Base-by-base conservation (phyloP, 2,888 invertebrate genomes). In the Sepioteuthis lessoniana region DNA sequence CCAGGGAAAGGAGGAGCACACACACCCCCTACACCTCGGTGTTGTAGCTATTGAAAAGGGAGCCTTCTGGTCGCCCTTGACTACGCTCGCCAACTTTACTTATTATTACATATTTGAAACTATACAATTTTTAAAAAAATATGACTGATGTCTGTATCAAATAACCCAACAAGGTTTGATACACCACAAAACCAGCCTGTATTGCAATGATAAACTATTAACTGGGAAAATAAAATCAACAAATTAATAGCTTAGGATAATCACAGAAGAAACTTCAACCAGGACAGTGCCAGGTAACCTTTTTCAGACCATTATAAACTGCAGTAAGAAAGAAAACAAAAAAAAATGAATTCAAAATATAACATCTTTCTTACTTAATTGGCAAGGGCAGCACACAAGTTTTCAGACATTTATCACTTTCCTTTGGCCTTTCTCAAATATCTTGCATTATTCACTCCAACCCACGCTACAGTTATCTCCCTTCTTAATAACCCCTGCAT, bases 371-470 rank as follows among this genome's bases (percentile, higher is more conserved):
- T 76, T n/a, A 76, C 13, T 76, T 76, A 35, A 35, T 16, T 4
- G 76, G 60, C 2, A 8, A 31, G 60, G 60, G n/a, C 13, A n/a
- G 19, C n/a, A 76, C 35, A 35, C n/a, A 31, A 76, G 10, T n/a
- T 76, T n/a, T 76, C 76, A 76, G 76, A 76, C n/a, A 76, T 76
- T 76, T 76, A 76, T 76, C 76, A 76, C 76, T 76, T 76, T 76
- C 76, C n/a, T 76, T 76, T 76, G 76, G 76, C 76, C 76, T 76
- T 76, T 76, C n/a, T n/a, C 19, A 35, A 76, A 76, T 35, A 76
- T 35, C 76, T 13, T 16, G 19, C 76, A n/a, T 76, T 76, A 76
- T 76, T 76, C 16, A 76, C 35, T 16, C n/a, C 1, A 76, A n/a
- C n/a, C 76, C n/a, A 76, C 76, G 3, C n/a, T 2, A 13, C 35